phyloP scores from a whole-genome alignment of 2,113 vertebrate genomes.

The Petaurus breviceps region DNA sequence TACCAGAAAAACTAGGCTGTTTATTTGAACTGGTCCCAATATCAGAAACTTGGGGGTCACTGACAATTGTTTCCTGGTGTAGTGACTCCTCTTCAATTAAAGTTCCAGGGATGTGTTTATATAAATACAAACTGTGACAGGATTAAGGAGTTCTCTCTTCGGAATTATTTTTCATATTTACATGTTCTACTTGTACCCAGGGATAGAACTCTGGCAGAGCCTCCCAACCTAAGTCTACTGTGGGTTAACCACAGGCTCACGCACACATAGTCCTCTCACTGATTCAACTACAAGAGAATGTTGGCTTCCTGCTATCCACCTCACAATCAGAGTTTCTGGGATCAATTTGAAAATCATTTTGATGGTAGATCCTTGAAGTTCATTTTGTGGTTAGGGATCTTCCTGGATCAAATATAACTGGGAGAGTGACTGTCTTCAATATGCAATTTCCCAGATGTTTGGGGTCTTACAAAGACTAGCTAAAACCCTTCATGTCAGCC shows the following conservation, averaged over 20 bases:
- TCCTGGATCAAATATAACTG: not conserved
- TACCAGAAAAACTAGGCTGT: not conserved
- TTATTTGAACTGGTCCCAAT: not conserved
- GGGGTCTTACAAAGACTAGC: not conserved
- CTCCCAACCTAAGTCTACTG: not conserved
- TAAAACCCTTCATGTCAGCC: not conserved
- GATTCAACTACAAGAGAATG: not conserved
- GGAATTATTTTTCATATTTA: not conserved
- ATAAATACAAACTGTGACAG: not conserved
- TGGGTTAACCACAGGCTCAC: not conserved
- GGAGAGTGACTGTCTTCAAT: not conserved
- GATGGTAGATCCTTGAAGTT: not conserved
- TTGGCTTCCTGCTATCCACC: not conserved
- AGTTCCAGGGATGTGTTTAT: not conserved
- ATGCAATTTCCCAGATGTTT: not conserved
- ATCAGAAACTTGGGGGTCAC: not conserved
- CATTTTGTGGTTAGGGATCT: not conserved
- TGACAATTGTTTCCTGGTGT: not conserved
- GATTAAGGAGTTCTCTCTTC: not conserved
- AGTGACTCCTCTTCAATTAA: not conserved
- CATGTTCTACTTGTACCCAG: not conserved
- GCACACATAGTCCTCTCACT: not conserved
- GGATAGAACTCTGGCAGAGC: not conserved
- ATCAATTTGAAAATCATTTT: not conserved
- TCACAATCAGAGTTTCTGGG: not conserved